These are phyloP conservation scores for Trisateles emortualis DNA, from an alignment of 2,888 invertebrate genomes.

Conservation along the genomic window DNA sequence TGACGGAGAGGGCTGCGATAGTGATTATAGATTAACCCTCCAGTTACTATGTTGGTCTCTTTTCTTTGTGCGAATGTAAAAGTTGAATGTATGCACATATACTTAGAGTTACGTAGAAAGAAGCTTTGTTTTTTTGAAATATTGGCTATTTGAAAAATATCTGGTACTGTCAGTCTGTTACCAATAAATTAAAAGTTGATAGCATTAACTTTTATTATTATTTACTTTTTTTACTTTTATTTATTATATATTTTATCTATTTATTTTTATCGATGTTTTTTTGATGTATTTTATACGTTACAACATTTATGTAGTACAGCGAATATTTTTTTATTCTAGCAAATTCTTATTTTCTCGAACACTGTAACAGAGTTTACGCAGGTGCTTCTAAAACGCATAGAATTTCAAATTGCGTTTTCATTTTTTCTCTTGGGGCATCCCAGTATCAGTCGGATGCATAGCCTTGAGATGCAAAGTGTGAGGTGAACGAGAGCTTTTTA, in stretches of 20 bases:
- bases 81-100: conserved; percentile 21
- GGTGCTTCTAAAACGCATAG: conserved; percentile 79
- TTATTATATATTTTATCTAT: no score
- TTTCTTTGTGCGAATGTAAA: conserved; percentile 23
- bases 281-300: conserved; percentile 12
- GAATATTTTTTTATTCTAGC: conserved; percentile 36
- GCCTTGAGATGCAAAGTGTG: conserved; percentile 86
- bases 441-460: conserved; percentile 82
- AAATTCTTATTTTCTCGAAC: conserved; percentile 44
- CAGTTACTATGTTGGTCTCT: conserved; percentile 40
- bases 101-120: conserved; percentile 4
- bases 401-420: conserved; percentile 84
- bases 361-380: conserved; percentile 63
- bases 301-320: conserved; percentile 18
- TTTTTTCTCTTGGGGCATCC: conserved; percentile 82
- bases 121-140: neutral
- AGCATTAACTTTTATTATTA: conserved; percentile 1
- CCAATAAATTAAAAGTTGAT: conserved; percentile 4
- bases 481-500: conserved; percentile 80
- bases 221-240: no score
- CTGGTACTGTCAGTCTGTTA: neutral
- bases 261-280: conserved; percentile 17
- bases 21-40: conserved; percentile 54
- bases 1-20: conserved; percentile 48
- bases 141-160: no score